Conservation (phyloP, 2,888 invertebrate genomes). For the Taenaris catops region DNA sequence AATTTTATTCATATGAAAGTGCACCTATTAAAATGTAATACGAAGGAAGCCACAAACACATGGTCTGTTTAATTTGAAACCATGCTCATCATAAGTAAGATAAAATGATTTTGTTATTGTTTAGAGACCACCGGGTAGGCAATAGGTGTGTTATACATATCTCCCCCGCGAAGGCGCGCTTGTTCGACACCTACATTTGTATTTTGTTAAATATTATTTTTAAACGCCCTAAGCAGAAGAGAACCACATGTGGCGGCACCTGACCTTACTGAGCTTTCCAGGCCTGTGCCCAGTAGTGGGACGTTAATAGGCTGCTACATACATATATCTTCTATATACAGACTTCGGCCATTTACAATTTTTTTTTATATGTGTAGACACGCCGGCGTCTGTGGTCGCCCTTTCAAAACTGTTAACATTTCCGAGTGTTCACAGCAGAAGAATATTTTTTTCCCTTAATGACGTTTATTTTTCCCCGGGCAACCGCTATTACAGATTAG, state of each 20-base stretch:
- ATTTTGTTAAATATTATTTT: constrained; percentile 71
- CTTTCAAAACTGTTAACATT: too few relatives aligned
- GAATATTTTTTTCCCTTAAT: too few relatives aligned
- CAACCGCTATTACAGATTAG: too few relatives aligned
- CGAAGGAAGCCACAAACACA: constrained; percentile 15
- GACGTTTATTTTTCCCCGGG: too few relatives aligned
- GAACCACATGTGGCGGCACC: constrained; percentile 74
- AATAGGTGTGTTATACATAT: constrained; percentile 33
- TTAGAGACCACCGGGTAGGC: constrained; percentile 62
- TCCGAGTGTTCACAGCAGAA: too few relatives aligned
- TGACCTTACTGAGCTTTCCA: constrained; percentile 73
- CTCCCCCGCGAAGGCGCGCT: constrained; percentile 64
- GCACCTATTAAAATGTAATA: constrained; percentile 9
- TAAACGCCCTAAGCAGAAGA: constrained; percentile 65
- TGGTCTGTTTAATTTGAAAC: constrained; percentile 38
- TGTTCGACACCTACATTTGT: constrained; percentile 50
- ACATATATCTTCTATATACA: too few relatives aligned
- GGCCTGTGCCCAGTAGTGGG: too few relatives aligned
- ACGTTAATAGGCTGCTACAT: too few relatives aligned
- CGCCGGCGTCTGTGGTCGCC: too few relatives aligned
- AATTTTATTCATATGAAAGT: constrained; percentile 5
- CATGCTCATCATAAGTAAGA: constrained; percentile 47
- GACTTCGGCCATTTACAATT: too few relatives aligned
- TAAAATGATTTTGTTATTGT: constrained; percentile 66
- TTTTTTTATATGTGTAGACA: too few relatives aligned